Base-by-base conservation (phyloP, 2,113 vertebrate genomes). In the Daboia siamensis region DNA sequence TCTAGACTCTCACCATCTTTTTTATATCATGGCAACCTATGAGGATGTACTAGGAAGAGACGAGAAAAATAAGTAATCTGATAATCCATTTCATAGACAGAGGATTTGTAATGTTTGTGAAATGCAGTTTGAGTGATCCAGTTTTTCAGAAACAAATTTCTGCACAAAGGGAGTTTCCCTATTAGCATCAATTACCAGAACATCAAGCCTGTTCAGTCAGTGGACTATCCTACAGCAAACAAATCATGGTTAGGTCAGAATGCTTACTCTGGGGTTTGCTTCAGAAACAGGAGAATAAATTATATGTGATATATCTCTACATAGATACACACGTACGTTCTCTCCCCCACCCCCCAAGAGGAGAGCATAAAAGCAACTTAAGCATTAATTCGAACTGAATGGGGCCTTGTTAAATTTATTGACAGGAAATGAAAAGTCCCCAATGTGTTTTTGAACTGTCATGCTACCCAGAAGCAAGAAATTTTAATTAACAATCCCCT, bases 341-440 rank as follows among this genome's bases (percentile, higher is more conserved):
- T 80, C 59, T 92, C 87, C 44, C 29, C 13, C 12, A 33, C 4
- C 64, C 64, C 12, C 87, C 84, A 44, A 93, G 90, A 90, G 64
- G 52, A 91, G 87, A 89, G 55, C 94, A 94, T 92, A 93, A 96
- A 96, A 95, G 74, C 93, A 92, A 69, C 91, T 48, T 69, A 86
- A 93, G 93, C 94, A 89, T 94, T 96, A 94, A 95, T 95, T 93
- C 95, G 95, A 93, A 93, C 85, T n/a, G 92, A 96, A 95, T 95
- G 93, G 92, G 92, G 93, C 92, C 94, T 96, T 95, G 95, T 97
- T 96, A 96, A 94, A 96, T 95, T 96, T 96, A 96, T 94, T 96
- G 96, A 97, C 95, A 93, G 94, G 94, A 97, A 96, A 95, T 94
- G 90, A 92, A 2, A 95, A 93, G 95, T 96, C 94, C 95, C 95